Conservation (phyloP, 2,797 vertebrate genomes). For the Mormyrus hasselquistii region DNA sequence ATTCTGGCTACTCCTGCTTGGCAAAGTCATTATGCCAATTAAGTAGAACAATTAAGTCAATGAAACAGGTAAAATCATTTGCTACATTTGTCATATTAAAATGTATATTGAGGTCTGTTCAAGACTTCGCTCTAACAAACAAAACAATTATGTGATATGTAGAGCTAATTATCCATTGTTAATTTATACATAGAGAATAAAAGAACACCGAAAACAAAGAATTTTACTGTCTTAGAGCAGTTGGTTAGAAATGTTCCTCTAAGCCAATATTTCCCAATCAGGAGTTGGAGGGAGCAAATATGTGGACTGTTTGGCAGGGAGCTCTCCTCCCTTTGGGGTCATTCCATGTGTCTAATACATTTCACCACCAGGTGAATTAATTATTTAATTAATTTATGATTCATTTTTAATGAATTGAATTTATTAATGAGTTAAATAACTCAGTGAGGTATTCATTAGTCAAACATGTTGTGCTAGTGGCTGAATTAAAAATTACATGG, state of each 20-base stretch:
- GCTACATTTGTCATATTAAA: not conserved
- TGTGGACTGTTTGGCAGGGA: not conserved
- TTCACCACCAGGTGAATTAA: not conserved
- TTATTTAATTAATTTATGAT: not conserved
- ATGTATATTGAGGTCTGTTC: not conserved
- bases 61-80: not conserved
- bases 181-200: not conserved
- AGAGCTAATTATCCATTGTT: not conserved
- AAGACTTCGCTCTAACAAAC: not conserved
- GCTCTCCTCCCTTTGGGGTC: not conserved
- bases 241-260: not conserved
- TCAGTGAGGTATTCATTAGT: not conserved
- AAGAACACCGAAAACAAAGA: not conserved
- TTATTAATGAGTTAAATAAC: not conserved
- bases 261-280: not conserved
- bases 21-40: slow-evolving; percentile 6
- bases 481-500: not conserved
- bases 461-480: not conserved
- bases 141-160: not conserved
- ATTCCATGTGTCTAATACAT: not conserved
- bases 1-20: not conserved
- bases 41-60: not conserved
- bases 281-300: not conserved
- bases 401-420: not conserved
- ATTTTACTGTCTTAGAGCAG: not conserved